Base-by-base conservation (phyloP, 2,113 vertebrate genomes). In the Halichoerus grypus region DNA sequence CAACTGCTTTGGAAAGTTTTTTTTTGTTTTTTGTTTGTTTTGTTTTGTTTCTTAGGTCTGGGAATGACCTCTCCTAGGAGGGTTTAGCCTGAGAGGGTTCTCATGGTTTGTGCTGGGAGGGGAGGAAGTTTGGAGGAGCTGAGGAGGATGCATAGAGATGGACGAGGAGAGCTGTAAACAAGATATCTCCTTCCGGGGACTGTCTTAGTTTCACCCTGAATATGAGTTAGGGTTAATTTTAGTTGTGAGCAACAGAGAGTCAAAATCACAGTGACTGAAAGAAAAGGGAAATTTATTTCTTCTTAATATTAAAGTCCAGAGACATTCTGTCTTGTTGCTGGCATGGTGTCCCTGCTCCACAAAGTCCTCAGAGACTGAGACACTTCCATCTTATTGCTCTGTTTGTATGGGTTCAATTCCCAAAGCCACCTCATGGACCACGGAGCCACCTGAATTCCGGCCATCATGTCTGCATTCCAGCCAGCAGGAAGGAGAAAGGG, bases 1-100 rank as follows among this genome's bases (percentile, higher is more conserved):
- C 46, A 94, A 57, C 55, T 57, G 61, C 87, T 97, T 81, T 91
- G 91, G 67, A 87, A 97, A 95, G 72, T 77, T n/a, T 22, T n/a
- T 3, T 61, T 36, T n/a, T 65, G 22, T 53, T 92, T 90, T 31
- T 42, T 86, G 28, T 74, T 69, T 69, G 65, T 69, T 69, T 72
- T 72, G 21, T n/a, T n/a, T 65, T 69, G 5, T 42, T 31, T n/a
- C 91, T 69, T 9, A 67, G 53, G 59, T 49, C 57, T 82, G 59
- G 24, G 63, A 88, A 26, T 77, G 85, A 84, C 53, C 49, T 46
- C 81, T 92, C 69, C 42, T 46, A 5, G 72, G 72, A 26, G 16
- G 26, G 22, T 22, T 59, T 21, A 11, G 46, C 26, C 22, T 22
- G 33, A 65, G 55, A 82, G 55, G 7, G n/a, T 71, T 95, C 51